These are phyloP conservation scores for Pica pica DNA, from an alignment of 2,113 vertebrate species.

Conservation along the genomic window DNA sequence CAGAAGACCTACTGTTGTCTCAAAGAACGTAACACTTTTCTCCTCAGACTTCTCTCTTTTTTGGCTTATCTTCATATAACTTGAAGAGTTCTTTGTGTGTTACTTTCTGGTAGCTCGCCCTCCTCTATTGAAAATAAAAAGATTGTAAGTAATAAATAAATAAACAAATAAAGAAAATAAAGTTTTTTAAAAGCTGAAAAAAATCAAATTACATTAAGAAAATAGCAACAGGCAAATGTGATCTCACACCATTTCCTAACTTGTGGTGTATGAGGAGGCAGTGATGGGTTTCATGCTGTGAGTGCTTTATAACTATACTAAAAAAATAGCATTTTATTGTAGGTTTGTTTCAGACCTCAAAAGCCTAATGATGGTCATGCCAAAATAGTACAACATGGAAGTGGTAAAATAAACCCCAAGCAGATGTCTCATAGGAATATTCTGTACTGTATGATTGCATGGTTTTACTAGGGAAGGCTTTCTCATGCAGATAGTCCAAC, in stretches of 20 bases:
- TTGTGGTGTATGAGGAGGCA: not conserved
- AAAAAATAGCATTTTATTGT: not conserved
- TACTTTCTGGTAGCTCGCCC: not conserved
- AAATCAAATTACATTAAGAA: not conserved
- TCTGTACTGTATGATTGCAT: not conserved
- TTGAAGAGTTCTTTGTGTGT: not conserved
- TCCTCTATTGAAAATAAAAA: not conserved
- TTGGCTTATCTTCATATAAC: not conserved
- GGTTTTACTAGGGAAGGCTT: not conserved
- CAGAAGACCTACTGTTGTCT: not conserved
- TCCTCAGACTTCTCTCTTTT: not conserved
- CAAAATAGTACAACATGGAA: not conserved
- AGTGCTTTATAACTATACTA: not conserved
- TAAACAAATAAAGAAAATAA: not conserved
- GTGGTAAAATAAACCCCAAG: not conserved
- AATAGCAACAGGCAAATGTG: conserved; percentile 1
- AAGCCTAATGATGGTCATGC: not conserved
- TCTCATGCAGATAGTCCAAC: not conserved
- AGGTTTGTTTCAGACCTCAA: conserved; percentile 37
- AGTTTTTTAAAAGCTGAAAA: not conserved
- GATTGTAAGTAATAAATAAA: not conserved
- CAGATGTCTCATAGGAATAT: not conserved
- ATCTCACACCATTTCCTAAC: not conserved
- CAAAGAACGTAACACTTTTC: not conserved
- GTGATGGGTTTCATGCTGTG: not conserved